Evolutionary conservation across 2,113 vertebrate species (phyloP), one percentile per base, ranked within the genome.

Genomic region (Carassius auratus): DNA sequence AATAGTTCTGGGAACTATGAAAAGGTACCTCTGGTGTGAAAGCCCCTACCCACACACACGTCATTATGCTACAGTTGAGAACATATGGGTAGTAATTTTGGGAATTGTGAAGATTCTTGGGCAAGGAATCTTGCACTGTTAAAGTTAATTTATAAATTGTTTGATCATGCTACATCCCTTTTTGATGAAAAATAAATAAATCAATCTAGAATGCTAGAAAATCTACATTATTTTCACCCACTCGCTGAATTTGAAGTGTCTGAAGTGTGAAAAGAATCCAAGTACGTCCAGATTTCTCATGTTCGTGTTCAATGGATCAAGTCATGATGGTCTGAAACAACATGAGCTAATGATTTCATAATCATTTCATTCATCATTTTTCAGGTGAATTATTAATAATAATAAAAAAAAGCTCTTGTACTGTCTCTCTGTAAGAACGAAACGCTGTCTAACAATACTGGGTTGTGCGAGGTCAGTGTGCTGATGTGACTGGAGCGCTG

Each of bases 361-460:
- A 19, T n/a, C n/a, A n/a, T n/a, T n/a, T n/a, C n/a, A n/a, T 59
- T 21, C 6, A 21, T 1, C 1, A 8, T 68, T 33, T 33, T 17
- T 23, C 1, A 66, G 30, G 15, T 36, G 7, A 69, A 69, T 19
- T 69, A 38, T 38, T 15, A 0, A 38, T 36, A 26, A 26, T 26
- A 26, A 26, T 50, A 4, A 14, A 52, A 52, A 52, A 52, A 52
- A 52, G 3, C 33, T 21, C 0, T 19, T 21, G 8, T 42, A 38
- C 3, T 74, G 71, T 74, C 21, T 45, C 4, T 74, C 42, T 74
- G 21, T 61, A 86, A 38, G 45, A 64, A 52, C 26, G 5, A 66
- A 38, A 2, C 36, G 12, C 84, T 59, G 89, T 78, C 92, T 92
- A 92, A 93, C 93, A 92, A 92, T 91, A 93, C 84, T 84, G 81